A percentile compares a stretch with the other conserved stretches of the same genome.
Conservation (phyloP, 2,113 vertebrate genomes). For the Chitala chitala region DNA sequence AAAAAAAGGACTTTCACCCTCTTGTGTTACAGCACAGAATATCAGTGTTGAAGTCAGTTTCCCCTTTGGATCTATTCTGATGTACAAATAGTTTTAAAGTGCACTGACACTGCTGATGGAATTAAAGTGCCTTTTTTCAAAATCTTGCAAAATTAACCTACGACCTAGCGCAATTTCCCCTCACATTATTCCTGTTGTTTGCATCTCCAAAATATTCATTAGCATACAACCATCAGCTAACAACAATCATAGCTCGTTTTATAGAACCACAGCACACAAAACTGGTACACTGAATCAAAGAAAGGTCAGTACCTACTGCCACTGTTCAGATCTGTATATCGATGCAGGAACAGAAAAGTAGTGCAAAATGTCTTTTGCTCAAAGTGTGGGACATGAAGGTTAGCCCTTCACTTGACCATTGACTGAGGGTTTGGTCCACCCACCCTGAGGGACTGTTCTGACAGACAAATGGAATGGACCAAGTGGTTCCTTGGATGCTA, state of each 20-base stretch:
- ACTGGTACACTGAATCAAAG: neutral
- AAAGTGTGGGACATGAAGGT: no score
- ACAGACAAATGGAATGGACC: no score
- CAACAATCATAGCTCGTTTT: no score
- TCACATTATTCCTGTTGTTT: constrained; percentile 16
- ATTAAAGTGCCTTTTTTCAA: neutral
- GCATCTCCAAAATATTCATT: no score
- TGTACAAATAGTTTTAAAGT: constrained; percentile 28
- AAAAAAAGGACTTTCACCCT: constrained; percentile 1
- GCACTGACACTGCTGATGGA: constrained; percentile 28
- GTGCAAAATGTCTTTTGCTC: neutral
- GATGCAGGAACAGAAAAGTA: neutral
- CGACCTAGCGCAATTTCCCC: neutral
- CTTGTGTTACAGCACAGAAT: constrained; percentile 24
- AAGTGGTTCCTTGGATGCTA: no score
- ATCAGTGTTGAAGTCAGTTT: constrained; percentile 38
- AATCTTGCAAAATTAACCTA: neutral
- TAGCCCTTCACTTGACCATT: neutral
- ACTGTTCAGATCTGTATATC: neutral
- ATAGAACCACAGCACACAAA: neutral
- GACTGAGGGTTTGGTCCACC: neutral
- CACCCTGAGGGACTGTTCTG: neutral
- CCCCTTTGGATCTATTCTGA: constrained; percentile 42
- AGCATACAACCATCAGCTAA: no score
- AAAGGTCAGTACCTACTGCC: neutral